Evolutionary conservation across 2,113 vertebrate genomes (phyloP).

Genomic region (Dascyllus trimaculatus): DNA sequence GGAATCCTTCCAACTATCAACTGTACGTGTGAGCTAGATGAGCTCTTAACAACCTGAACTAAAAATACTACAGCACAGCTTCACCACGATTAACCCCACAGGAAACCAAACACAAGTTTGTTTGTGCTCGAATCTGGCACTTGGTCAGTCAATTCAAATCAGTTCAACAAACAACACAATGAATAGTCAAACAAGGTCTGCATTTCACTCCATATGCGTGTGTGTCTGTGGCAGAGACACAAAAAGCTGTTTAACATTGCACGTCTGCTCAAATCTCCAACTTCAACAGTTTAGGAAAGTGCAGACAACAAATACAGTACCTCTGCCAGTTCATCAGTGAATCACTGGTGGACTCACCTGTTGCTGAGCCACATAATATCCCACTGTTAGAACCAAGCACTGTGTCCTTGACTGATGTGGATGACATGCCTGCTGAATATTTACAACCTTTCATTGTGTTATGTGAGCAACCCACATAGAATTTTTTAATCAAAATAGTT

Average conservation of each 20-base stretch:
- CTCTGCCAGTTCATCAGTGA: too few species aligned
- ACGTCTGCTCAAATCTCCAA: too few species aligned
- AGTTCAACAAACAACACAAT: neutral
- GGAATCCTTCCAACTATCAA: too few species aligned
- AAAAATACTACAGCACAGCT: neutral
- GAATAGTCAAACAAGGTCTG: neutral
- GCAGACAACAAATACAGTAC: too few species aligned
- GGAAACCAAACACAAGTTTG: neutral
- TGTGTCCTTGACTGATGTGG: neutral
- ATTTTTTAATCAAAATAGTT: neutral
- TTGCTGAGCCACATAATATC: neutral
- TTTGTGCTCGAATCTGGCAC: neutral
- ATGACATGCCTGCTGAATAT: neutral
- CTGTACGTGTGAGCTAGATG: neutral
- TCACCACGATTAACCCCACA: neutral
- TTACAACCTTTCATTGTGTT: neutral
- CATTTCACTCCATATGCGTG: neutral
- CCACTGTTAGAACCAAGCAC: too few species aligned
- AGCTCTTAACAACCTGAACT: constrained; percentile 1
- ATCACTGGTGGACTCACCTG: constrained; percentile 14
- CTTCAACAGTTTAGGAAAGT: neutral
- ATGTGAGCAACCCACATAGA: neutral
- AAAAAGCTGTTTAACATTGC: neutral
- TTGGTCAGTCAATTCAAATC: neutral
- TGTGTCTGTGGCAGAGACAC: neutral